Conservation (phyloP, 1,140 invertebrate species). For the Callitettix versicolor region DNA sequence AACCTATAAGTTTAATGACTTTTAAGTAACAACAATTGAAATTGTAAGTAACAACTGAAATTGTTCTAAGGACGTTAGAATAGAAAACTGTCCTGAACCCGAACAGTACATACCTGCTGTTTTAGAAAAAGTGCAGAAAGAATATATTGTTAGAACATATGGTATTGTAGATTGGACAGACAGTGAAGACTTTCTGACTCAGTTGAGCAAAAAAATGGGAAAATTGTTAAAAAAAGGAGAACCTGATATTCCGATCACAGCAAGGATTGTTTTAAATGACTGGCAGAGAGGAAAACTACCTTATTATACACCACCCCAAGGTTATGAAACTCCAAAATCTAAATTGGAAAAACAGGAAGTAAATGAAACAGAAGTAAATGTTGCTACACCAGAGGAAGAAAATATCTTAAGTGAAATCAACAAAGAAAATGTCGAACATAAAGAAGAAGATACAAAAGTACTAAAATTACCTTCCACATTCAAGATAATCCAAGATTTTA, state of each 20-base stretch:
- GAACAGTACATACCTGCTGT: constrained; percentile 88
- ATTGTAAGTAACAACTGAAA: no score
- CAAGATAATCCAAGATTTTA: constrained; percentile 62
- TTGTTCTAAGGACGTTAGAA: no score
- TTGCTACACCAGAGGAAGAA: not conserved
- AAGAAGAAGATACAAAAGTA: constrained; percentile 15
- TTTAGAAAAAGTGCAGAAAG: constrained; percentile 75
- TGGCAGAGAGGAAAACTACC: constrained; percentile 96
- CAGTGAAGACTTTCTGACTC: constrained; percentile 83
- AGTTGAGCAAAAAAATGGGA: constrained; percentile 74
- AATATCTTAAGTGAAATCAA: not conserved
- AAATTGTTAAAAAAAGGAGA: constrained; percentile 93
- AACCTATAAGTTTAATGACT: no score
- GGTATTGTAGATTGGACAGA: constrained; percentile 70
- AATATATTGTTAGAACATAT: constrained; percentile 89
- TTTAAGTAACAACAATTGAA: no score
- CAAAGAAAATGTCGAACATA: constrained; percentile 15
- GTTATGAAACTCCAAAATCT: constrained; percentile 49
- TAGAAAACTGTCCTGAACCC: constrained; percentile 88
- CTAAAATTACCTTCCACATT: constrained; percentile 24
- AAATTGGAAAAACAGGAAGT: constrained; percentile 5
- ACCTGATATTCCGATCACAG: constrained; percentile 76
- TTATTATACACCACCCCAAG: constrained; percentile 80
- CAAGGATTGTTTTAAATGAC: constrained; percentile 96
- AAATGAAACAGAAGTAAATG: not conserved